These are phyloP conservation scores for Thereva nobilitata DNA, from an alignment of 2,888 invertebrate species.

Conservation along the genomic window DNA sequence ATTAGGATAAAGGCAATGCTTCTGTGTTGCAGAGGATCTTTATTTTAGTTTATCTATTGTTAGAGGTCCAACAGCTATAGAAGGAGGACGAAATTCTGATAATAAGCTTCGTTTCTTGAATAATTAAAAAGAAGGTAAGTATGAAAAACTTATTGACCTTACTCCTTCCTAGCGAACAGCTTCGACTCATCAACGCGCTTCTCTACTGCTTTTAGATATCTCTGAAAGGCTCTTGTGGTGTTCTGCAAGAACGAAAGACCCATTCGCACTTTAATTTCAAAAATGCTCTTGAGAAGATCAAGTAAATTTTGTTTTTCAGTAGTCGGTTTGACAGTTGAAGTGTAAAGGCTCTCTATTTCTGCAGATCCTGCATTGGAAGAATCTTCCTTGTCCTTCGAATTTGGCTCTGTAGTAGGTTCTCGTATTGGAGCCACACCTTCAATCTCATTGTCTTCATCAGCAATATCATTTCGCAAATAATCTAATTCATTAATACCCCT, in stretches of 20 bases:
- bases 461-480: constrained; percentile 56
- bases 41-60: too few species aligned
- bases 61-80: not conserved
- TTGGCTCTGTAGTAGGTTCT: not conserved
- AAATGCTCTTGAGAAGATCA: constrained; percentile 65
- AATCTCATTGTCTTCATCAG: constrained; percentile 61
- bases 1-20: not conserved
- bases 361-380: not conserved
- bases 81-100: constrained; percentile 31
- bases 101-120: not conserved
- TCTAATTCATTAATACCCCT: constrained; percentile 46
- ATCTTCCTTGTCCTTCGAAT: not conserved
- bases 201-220: constrained; percentile 67
- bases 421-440: constrained; percentile 49
- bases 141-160: constrained; percentile 3
- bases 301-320: constrained; percentile 47
- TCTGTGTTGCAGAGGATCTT: too few species aligned
- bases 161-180: constrained; percentile 23
- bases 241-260: constrained; percentile 70
- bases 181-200: constrained; percentile 41
- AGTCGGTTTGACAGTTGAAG: constrained; percentile 19
- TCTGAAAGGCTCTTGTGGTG: constrained; percentile 69
- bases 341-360: too few species aligned
- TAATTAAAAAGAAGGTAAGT: constrained; percentile 2
- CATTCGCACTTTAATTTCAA: constrained; percentile 70